Evolutionary conservation across 2,797 vertebrate species (phyloP), one percentile per base, ranked within the genome.

Genomic region (Brachyalestes nurse): DNA sequence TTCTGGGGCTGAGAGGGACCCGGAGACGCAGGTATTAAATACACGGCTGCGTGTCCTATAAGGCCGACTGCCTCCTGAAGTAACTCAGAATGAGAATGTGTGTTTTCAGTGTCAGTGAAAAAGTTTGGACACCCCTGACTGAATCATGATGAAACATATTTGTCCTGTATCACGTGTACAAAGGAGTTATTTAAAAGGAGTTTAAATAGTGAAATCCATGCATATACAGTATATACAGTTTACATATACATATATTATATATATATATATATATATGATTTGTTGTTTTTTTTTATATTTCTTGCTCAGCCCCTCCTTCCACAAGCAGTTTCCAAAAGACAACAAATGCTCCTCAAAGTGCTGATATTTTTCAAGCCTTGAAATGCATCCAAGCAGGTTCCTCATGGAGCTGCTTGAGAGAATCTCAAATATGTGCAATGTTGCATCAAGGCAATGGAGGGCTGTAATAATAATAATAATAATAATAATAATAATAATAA

Each of bases 1-100:
- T 62, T 62, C 13, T 62, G 25, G 13, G 23, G 60, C 60, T 34
- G 60, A 62, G 60, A 62, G 25, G 60, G 60, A 62, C 25, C 0
- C 1, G 58, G 58, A 25, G 25, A 23, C 0, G 60, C 60, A 62
- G 25, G 60, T 34, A 25, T 14, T 62, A 62, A 34, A 62, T 62
- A 62, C 25, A 28, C 14, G 28, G 60, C 60, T 28, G 60, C 14
- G 12, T 62, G 25, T 34, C 16, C 34, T 62, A 34, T 25, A 70
- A 51, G 67, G 67, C 42, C 47, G 45, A 70, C 67, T 70, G n/a
- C 17, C 67, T 70, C 28, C 23, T 25, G 12, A 28, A 51, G 67
- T 62, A 62, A 62, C 14, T 25, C 45, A 28, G 67, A 70, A 21
- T 62, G 16, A 28, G 58, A 28, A 61, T 5, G n/a, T 7, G 1